phyloP scores from a whole-genome alignment of 2,113 vertebrate genomes.

The Pan paniscus region DNA sequence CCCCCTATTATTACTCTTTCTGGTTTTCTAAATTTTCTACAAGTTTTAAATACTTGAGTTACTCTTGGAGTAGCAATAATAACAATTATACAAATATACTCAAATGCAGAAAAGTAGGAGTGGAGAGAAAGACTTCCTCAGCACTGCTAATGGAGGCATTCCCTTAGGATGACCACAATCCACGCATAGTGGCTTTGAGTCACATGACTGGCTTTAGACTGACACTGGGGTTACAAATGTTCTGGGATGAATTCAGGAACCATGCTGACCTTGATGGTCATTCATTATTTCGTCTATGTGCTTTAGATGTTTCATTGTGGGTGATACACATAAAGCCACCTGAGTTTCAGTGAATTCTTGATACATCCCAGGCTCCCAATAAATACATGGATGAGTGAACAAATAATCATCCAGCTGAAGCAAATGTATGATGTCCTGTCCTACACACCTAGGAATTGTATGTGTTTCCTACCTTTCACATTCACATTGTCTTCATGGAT shows the following conservation, averaged over 20 bases:
- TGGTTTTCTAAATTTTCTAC: conserved; percentile 29
- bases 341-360: not conserved
- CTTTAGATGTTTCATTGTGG: not conserved
- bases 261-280: conserved; percentile 55
- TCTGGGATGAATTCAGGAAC: conserved; percentile 61
- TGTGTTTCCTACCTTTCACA: not conserved
- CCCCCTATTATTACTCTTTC: not conserved
- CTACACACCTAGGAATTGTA: not conserved
- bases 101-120: not conserved
- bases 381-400: not conserved
- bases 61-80: not conserved
- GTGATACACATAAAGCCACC: not conserved
- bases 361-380: not conserved
- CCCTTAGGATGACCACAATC: conserved; percentile 54
- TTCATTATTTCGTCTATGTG: not conserved
- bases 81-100: not conserved
- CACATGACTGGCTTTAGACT: conserved; percentile 62
- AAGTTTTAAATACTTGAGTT: not conserved
- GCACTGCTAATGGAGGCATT: not conserved
- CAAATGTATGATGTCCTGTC: not conserved
- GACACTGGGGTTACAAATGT: conserved; percentile 63
- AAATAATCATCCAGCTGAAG: not conserved
- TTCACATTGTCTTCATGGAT: conserved; percentile 12
- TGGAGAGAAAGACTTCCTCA: not conserved
- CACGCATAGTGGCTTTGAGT: conserved; percentile 39